Evolutionary conservation across 2,797 vertebrate species (phyloP), one percentile per base, ranked within the genome.

Genomic region (Fistularia tabacaria): DNA sequence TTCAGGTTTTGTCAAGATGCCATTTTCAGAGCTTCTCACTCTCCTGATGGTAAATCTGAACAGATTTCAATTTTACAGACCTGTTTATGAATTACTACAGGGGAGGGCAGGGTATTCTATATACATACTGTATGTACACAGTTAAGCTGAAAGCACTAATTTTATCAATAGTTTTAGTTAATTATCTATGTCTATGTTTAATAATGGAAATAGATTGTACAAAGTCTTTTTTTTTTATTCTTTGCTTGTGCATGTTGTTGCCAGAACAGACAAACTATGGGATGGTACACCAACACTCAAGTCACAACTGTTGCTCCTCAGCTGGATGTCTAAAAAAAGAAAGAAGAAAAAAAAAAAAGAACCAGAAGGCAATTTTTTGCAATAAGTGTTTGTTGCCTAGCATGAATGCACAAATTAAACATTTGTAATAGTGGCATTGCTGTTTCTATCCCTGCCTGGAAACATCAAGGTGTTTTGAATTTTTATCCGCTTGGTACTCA

Each of bases 121-220:
- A 82, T 74, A 91, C 74, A 84, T 77, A 84, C 69, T 91, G 85
- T 93, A 90, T 93, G 90, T 91, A 94, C 89, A 91, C 90, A 93
- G 69, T 91, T 92, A 92, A 94, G 90, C 90, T 93, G 87, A 93
- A 96, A 95, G 94, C 95, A 97, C 95, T 94, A 94, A 94, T 94
- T 95, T 93, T 94, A 92, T 92, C 91, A 84, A 86, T 90, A 91
- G 92, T 91, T 93, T 89, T 36, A 47, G 41, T 44, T 93, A 77
- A 81, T 79, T 91, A 89, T 92, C 76, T 76, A 77, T 58, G 81
- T 92, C 76, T 76, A 77, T 58, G 81, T 94, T 92, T 92, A 88
- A 93, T 88, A 85, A 87, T 93, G 92, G 90, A 91, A 84, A 87
- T 93, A 91, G 91, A 91, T 88, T 96, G 94, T 96, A 95, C 92